These are phyloP conservation scores for cat (Felis catus) DNA, from an alignment of 2,113 vertebrate species.

Conservation along the genomic window DNA sequence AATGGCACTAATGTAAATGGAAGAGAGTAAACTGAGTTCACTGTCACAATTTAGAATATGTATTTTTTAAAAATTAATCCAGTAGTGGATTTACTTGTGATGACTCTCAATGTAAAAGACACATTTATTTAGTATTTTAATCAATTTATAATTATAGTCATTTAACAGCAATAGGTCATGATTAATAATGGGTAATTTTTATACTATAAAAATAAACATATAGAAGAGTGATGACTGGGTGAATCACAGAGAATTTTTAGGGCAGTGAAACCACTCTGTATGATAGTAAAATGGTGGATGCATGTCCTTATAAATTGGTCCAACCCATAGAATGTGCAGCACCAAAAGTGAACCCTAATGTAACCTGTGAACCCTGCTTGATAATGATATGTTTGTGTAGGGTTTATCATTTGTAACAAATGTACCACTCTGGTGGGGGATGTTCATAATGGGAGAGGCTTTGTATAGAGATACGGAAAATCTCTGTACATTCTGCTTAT, in stretches of 20 bases:
- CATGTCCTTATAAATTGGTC: not conserved
- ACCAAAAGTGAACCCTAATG: not conserved
- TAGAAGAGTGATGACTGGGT: not conserved
- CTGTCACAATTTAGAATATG: not conserved
- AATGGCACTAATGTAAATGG: not conserved
- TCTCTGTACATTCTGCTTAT: not conserved
- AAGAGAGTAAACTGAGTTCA: not conserved
- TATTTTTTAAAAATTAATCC: not conserved
- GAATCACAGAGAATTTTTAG: not conserved
- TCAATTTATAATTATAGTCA: not conserved
- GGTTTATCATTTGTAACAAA: not conserved
- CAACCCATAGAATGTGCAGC: not conserved
- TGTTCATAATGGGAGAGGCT: not conserved
- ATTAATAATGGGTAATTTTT: not conserved
- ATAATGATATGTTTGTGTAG: not conserved
- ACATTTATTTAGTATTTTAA: conserved; percentile 4
- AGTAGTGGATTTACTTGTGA: not conserved
- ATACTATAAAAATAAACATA: not conserved
- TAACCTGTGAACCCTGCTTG: not conserved
- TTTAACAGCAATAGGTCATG: not conserved
- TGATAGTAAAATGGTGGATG: not conserved
- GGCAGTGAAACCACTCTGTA: not conserved
- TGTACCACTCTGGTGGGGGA: not conserved
- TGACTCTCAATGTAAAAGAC: not conserved
- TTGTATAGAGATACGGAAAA: not conserved